A percentile compares a stretch with the other conserved stretches of the same genome.
Evolutionary conservation across 2,888 invertebrate species (phyloP).

Genomic region (Idaea dimidiata): DNA sequence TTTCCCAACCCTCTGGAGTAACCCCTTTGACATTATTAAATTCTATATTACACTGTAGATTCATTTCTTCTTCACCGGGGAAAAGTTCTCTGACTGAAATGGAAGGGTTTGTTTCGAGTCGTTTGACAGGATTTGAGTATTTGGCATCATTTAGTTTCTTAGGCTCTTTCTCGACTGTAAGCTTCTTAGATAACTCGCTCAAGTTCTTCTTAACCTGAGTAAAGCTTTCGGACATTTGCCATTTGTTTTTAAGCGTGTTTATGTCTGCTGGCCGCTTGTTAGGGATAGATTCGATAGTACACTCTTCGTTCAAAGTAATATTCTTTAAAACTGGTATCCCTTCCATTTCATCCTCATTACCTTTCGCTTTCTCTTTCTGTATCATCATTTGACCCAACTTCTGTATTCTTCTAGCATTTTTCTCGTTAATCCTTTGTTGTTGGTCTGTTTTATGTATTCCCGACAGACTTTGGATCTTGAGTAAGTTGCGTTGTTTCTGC

Average conservation of each 20-base stretch:
- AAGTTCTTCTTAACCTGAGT: slow-evolving; percentile 75
- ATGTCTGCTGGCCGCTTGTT: slow-evolving; percentile 72
- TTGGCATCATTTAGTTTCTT: slow-evolving; percentile 65
- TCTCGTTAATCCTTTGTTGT: slow-evolving; percentile 65
- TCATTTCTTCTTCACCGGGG: slow-evolving; percentile 91
- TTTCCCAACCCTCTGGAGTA: slow-evolving; percentile 92
- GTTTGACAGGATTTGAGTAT: slow-evolving; percentile 82
- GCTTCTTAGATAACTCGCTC: slow-evolving; percentile 70
- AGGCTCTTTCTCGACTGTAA: slow-evolving; percentile 59
- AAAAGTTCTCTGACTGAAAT: slow-evolving; percentile 90
- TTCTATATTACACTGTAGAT: slow-evolving; percentile 87
- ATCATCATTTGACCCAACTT: slow-evolving; percentile 67
- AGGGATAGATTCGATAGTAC: slow-evolving; percentile 80
- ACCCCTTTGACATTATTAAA: slow-evolving; percentile 86
- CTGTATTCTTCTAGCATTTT: slow-evolving; percentile 69
- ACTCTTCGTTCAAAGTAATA: slow-evolving; percentile 80
- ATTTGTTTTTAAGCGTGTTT: slow-evolving; percentile 74
- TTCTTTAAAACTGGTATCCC: slow-evolving; percentile 55
- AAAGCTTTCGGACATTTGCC: slow-evolving; percentile 76
- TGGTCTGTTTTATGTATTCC: slow-evolving; percentile 63
- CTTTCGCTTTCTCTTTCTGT: slow-evolving; percentile 52
- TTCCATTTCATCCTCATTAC: slow-evolving; percentile 54
- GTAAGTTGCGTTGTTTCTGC: slow-evolving; percentile 59
- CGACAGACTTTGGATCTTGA: slow-evolving; percentile 57
- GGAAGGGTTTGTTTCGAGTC: slow-evolving; percentile 89